A percentile compares a stretch with the other conserved stretches of the same genome.
Conservation (phyloP, 2,113 vertebrate genomes). For the Puffinus mauretanicus region DNA sequence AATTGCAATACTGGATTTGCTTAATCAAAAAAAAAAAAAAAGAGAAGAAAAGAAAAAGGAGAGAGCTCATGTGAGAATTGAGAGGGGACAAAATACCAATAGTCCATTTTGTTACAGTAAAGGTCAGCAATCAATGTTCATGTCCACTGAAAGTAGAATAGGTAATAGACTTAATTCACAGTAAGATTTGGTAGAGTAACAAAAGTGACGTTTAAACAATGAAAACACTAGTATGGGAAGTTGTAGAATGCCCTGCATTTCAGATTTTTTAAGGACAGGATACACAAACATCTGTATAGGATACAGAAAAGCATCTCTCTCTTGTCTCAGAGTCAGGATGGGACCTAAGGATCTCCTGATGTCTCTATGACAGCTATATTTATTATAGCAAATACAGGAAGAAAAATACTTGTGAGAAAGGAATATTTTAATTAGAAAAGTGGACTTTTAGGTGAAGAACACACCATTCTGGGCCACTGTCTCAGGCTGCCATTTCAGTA, state of each 20-base stretch:
- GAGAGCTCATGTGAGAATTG: neutral
- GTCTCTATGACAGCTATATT: neutral
- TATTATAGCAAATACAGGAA: neutral
- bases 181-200: neutral
- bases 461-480: neutral
- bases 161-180: neutral
- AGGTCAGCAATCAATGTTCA: neutral
- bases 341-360: neutral
- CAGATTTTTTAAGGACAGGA: neutral
- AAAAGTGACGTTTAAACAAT: neutral
- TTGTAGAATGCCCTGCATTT: neutral
- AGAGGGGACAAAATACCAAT: neutral
- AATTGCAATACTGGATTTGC: neutral
- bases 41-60: neutral
- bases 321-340: neutral
- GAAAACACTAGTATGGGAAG: neutral
- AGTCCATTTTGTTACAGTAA: neutral
- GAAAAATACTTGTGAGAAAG: neutral
- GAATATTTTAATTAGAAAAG: neutral
- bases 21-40: neutral
- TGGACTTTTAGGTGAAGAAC: neutral
- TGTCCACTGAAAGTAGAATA: neutral
- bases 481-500: neutral
- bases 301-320: neutral
- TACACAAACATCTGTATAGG: neutral